These are phyloP conservation scores for Chlamydotis undulata DNA, from an alignment of 2,113 vertebrate species.

Conservation along the genomic window DNA sequence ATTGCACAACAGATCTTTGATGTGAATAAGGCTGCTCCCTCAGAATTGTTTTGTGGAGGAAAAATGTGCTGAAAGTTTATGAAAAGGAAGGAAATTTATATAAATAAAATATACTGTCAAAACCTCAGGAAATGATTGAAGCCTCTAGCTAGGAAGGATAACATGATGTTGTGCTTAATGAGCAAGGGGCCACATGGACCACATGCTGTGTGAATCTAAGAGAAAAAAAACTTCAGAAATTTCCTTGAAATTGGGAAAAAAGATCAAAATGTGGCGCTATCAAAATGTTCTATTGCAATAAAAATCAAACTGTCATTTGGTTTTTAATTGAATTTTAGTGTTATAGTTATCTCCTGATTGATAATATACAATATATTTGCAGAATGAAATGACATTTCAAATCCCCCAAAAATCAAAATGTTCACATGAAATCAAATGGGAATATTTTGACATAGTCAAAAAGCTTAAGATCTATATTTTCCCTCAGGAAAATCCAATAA, in stretches of 20 bases:
- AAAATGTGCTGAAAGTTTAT: not conserved
- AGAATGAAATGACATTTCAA: constrained; percentile 7
- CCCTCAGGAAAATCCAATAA: not conserved
- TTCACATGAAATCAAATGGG: not conserved
- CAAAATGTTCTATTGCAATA: not conserved
- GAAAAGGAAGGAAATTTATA: not conserved
- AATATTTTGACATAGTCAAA: constrained; percentile 6
- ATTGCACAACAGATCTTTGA: not conserved
- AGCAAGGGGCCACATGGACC: not conserved
- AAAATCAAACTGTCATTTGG: not conserved
- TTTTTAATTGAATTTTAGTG: not conserved
- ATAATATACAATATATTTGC: not conserved
- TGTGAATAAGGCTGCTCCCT: not conserved
- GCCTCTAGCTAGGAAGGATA: not conserved
- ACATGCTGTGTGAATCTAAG: not conserved
- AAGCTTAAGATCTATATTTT: not conserved
- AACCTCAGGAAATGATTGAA: not conserved
- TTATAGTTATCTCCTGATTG: not conserved
- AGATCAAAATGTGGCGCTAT: not conserved
- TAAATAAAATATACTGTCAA: not conserved
- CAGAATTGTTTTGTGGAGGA: not conserved
- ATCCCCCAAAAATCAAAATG: not conserved
- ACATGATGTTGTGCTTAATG: not conserved
- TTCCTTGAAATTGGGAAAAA: not conserved
- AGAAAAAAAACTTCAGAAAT: not conserved